Percentiles rank a stretch among this genome's conserved stretches.
Evolutionary conservation across 1,140 invertebrate genomes (phyloP).

Genomic region (Maniola jurtina): DNA sequence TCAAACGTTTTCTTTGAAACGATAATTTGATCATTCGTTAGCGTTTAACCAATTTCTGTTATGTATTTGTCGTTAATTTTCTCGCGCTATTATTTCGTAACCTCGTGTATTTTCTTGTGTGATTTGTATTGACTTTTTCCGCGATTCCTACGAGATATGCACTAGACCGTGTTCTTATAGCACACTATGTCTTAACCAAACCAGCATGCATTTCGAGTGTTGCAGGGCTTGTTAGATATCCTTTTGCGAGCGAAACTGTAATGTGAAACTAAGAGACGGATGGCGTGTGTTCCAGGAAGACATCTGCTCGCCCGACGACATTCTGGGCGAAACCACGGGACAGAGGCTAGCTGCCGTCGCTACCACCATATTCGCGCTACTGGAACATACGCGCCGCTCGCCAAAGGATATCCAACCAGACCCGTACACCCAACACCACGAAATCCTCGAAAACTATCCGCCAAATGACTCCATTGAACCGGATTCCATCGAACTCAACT

Average conservation of each 20-base stretch:
- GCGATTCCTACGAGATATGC: too few relatives aligned
- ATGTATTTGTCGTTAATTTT: too few relatives aligned
- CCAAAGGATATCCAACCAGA: conserved; percentile 58
- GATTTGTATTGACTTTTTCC: too few relatives aligned
- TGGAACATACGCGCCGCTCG: conserved; percentile 76
- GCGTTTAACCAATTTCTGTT: too few relatives aligned
- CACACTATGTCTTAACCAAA: conserved; percentile 7
- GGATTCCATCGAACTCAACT: conserved; percentile 51
- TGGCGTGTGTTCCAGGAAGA: conserved; percentile 86
- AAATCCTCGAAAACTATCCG: neutral
- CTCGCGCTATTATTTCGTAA: too few relatives aligned
- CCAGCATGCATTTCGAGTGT: conserved; percentile 49
- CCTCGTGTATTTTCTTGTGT: too few relatives aligned
- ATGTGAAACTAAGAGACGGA: conserved; percentile 70
- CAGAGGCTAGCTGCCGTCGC: conserved; percentile 60
- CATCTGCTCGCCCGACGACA: conserved; percentile 87
- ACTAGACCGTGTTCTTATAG: too few relatives aligned
- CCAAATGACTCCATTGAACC: conserved; percentile 2
- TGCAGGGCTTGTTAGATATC: conserved; percentile 61
- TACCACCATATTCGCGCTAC: conserved; percentile 78
- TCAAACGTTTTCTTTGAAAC: too few relatives aligned
- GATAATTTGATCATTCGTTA: neutral
- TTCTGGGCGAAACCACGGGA: conserved; percentile 76
- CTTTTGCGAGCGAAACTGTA: conserved; percentile 49
- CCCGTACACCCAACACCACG: conserved; percentile 30